A percentile compares a stretch with the other conserved stretches of the same genome.
phyloP scores from a whole-genome alignment of 2,113 vertebrate species.

The Callocephalon fimbriatum region DNA sequence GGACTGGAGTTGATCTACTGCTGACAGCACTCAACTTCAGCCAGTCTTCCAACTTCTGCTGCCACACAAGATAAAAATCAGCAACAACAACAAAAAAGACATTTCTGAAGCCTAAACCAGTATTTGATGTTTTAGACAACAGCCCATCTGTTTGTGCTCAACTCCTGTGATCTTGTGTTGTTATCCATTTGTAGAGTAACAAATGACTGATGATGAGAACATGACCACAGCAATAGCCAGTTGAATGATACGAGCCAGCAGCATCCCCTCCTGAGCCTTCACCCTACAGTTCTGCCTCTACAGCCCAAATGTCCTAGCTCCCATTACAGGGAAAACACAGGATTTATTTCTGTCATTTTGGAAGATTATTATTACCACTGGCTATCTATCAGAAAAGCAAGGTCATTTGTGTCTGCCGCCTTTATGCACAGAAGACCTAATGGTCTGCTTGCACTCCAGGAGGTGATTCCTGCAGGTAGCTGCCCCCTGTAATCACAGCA shows the following conservation, averaged over 20 bases:
- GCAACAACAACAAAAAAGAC: fast-evolving
- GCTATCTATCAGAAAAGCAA: neutral
- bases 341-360: neutral
- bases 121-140: fast-evolving
- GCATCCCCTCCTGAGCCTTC: neutral
- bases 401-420: too few relatives aligned
- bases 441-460: neutral
- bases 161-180: neutral
- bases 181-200: neutral
- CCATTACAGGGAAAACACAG: neutral
- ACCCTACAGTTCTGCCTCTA: fast-evolving
- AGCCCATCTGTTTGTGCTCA: neutral
- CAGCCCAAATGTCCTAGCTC: neutral
- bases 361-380: neutral
- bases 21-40: neutral
- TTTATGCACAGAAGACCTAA: neutral
- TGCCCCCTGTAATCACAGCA: neutral
- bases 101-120: neutral
- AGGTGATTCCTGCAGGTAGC: too few relatives aligned
- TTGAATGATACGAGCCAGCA: fast-evolving
- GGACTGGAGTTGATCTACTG: fast-evolving
- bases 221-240: fast-evolving
- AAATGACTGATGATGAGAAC: neutral
- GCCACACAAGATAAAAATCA: neutral
- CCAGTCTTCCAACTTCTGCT: too few relatives aligned